Evolutionary conservation across 2,888 invertebrate species (phyloP).

Genomic region (Celastrina argiolus): DNA sequence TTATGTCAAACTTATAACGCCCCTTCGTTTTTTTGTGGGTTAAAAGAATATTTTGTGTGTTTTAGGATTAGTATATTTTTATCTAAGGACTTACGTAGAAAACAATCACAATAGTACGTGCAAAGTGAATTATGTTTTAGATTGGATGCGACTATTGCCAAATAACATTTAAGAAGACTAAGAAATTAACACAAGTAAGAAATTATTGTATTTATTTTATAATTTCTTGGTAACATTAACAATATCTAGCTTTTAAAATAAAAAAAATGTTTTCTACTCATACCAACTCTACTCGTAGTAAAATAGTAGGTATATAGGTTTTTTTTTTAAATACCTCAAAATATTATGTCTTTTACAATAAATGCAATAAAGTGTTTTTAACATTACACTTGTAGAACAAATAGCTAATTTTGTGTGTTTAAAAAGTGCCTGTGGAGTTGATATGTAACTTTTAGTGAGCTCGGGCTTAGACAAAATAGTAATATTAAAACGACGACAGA

Average conservation of each 20-base stretch:
- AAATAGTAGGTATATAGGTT: neutral
- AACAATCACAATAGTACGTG: neutral
- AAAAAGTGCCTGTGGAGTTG: constrained; percentile 18
- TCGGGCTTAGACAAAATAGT: neutral
- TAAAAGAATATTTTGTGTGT: no score
- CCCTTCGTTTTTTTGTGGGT: no score
- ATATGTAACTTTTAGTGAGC: constrained; percentile 8
- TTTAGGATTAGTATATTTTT: neutral
- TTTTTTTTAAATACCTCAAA: constrained; percentile 9
- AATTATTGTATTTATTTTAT: neutral
- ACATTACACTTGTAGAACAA: neutral
- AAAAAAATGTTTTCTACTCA: neutral
- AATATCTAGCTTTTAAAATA: neutral
- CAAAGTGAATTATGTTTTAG: neutral
- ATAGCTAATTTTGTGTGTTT: constrained; percentile 11
- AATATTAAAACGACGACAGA: neutral
- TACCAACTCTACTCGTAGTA: neutral
- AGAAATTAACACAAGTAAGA: neutral
- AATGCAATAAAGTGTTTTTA: constrained; percentile 1
- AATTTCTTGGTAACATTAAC: neutral
- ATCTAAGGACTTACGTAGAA: neutral
- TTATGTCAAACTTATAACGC: no score
- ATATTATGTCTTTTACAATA: neutral
- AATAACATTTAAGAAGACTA: neutral
- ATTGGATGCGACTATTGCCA: neutral